Evolutionary conservation across 92 coral and sea anemone species (phyloP), one percentile per base, ranked within the genome.

Genomic region (Heteractis magnifica): DNA sequence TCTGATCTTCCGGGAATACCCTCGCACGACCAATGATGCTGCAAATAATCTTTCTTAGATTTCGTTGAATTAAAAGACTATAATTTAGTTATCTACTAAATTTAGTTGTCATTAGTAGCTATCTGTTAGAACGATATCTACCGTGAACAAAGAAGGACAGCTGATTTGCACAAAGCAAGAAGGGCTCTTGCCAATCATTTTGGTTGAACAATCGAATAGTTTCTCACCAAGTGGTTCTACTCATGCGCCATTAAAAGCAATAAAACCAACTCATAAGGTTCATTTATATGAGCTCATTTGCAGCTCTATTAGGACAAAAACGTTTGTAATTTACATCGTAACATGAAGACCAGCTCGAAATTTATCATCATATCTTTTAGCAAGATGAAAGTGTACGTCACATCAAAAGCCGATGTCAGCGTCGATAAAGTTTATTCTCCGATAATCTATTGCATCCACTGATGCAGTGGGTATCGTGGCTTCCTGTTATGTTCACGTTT

Each of bases 111-210:
- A 6, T 76, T 50, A 60, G 51, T 14, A 16, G 83, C 44, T 79
- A 60, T 79, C 75, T n/a, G 21, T 64, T 6, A n/a, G 11, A 64
- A 4, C 55, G 75, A 79, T 60, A 79, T 16, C 62, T 34, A 23
- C 51, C 5, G 26, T 7, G 14, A 48, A 18, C 23, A 49, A 41
- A 8, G 12, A 11, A 70, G 5, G 65, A 18, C 65, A 70, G 68
- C 84, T 70, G 84, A 44, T 81, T 10, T 52, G 19, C 49, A 72
- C 26, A 4, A 41, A 10, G 76, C 64, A 58, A 56, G 50, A 0
- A 10, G 44, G 44, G 56, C 19, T 16, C 58, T 48, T 79, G 83
- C 64, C 75, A 79, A 79, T 62, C 83, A 79, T 65, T 62, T 62
- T 13, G 6, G 68, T 7, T 4, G 51, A 75, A 64, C 58, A 49